Evolutionary conservation across 1,140 invertebrate species (phyloP).

Genomic region (Drosophila takahashii): DNA sequence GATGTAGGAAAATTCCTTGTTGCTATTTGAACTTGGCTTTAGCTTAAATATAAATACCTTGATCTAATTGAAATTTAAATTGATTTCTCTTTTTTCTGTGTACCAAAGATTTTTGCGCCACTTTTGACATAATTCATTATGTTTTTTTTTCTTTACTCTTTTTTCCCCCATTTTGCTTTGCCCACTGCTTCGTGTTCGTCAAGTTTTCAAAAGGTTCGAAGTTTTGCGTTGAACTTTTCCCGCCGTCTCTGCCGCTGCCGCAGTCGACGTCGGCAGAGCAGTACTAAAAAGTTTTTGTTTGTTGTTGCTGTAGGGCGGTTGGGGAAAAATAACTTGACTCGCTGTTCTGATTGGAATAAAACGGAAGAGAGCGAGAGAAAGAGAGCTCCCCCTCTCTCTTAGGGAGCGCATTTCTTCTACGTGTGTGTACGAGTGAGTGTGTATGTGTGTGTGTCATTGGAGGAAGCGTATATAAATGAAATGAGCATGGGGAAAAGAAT

Average conservation of each 20-base stretch:
- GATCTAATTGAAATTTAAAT: background rate
- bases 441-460: slow-evolving; percentile 47
- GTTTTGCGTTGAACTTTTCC: slow-evolving; percentile 68
- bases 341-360: slow-evolving; percentile 74
- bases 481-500: slow-evolving; percentile 60
- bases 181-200: slow-evolving; percentile 64
- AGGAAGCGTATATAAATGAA: slow-evolving; percentile 50
- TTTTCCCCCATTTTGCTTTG: slow-evolving; percentile 42
- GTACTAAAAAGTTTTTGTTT: slow-evolving; percentile 70
- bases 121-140: slow-evolving; percentile 71
- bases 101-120: slow-evolving; percentile 70
- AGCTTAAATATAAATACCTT: background rate
- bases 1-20: no score
- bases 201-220: slow-evolving; percentile 71
- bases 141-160: slow-evolving; percentile 14
- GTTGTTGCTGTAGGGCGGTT: slow-evolving; percentile 46
- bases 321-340: slow-evolving; percentile 48
- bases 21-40: no score
- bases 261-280: slow-evolving; percentile 21
- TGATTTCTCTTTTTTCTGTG: background rate
- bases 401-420: slow-evolving; percentile 37
- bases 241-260: slow-evolving; percentile 38
- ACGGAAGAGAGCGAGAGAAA: slow-evolving; percentile 59
- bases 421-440: background rate
- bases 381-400: slow-evolving; percentile 17